Evolutionary conservation across 2,113 vertebrate genomes (phyloP), one percentile per base, ranked within the genome.

Genomic region (Merops nubicus): DNA sequence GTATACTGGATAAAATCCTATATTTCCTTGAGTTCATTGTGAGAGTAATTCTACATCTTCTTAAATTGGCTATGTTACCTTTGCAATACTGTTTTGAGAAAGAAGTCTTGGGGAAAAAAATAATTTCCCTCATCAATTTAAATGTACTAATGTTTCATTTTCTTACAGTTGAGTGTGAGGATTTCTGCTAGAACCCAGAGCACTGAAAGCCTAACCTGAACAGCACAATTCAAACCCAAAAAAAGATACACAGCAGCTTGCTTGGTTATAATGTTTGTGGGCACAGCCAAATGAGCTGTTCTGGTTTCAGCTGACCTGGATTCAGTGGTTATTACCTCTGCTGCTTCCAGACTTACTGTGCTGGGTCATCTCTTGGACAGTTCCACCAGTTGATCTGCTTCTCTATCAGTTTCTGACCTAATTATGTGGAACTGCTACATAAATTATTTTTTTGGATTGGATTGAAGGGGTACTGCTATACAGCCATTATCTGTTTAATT

Each of bases 1-100:
- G 1, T 43, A 8, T 42, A 1, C 3, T 34, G n/a, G n/a, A n/a
- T n/a, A 59, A 74, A 53, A 81, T 16, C 2, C 21, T 22, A 0
- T 38, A 15, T 47, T 36, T 70, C 7, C 8, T 17, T 59, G 31
- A 56, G 23, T 14, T 73, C 5, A 16, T 8, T 69, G 20, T 54
- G n/a, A 62, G 14, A 60, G 26, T n/a, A 53, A 62, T 25, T 28
- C 42, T 74, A 59, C 47, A 64, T 10, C 8, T 63, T 43, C 29
- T 56, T 5, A 6, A 78, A n/a, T 31, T 48, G 23, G 11, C 12
- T 18, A 2, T 19, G 7, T 64, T 73, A 48, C 8, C 68, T 25
- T 59, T 20, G 5, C n/a, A 47, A 15, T 34, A n/a, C 28, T 42
- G 7, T n/a, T 76, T 81, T 34, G 28, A 48, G 23, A 42, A 34